Evolutionary conservation across 2,888 invertebrate genomes (phyloP).

Genomic region (Branchellion lobata): DNA sequence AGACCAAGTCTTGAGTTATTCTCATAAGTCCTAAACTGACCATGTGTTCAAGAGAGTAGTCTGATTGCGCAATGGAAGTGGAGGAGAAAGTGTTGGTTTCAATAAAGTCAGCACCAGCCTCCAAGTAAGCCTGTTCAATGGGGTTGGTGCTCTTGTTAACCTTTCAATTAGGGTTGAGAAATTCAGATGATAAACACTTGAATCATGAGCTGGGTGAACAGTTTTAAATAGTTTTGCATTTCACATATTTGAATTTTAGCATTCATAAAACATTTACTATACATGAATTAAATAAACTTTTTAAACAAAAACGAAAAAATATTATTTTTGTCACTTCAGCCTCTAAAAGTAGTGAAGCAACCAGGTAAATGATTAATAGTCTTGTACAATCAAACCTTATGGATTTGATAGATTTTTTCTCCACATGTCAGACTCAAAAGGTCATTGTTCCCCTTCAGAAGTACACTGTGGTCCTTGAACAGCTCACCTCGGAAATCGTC

Average conservation of each 20-base stretch:
- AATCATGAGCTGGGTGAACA: neutral
- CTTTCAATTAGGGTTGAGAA: neutral
- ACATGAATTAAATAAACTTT: too few relatives aligned
- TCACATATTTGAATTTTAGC: neutral
- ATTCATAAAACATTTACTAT: too few relatives aligned
- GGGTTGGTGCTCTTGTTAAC: too few relatives aligned
- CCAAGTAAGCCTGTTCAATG: constrained; percentile 63
- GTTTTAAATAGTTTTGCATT: neutral
- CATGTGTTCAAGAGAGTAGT: constrained; percentile 65
- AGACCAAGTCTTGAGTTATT: too few relatives aligned
- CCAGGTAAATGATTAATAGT: too few relatives aligned
- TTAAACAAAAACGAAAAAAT: constrained; percentile 10
- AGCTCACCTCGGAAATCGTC: constrained; percentile 64
- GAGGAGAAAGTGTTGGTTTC: constrained; percentile 68
- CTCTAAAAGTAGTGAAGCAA: too few relatives aligned
- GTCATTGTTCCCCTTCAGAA: constrained; percentile 68
- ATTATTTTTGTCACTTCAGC: too few relatives aligned
- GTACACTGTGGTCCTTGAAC: constrained; percentile 63
- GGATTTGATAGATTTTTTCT: constrained; percentile 65
- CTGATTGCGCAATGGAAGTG: constrained; percentile 65
- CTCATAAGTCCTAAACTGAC: constrained; percentile 55
- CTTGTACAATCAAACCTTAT: constrained; percentile 62
- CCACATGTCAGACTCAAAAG: constrained; percentile 65
- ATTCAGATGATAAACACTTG: too few relatives aligned
- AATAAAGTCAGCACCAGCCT: constrained; percentile 67